Base-by-base conservation (phyloP, 2,113 vertebrate genomes). In the Trogon surrucura region DNA sequence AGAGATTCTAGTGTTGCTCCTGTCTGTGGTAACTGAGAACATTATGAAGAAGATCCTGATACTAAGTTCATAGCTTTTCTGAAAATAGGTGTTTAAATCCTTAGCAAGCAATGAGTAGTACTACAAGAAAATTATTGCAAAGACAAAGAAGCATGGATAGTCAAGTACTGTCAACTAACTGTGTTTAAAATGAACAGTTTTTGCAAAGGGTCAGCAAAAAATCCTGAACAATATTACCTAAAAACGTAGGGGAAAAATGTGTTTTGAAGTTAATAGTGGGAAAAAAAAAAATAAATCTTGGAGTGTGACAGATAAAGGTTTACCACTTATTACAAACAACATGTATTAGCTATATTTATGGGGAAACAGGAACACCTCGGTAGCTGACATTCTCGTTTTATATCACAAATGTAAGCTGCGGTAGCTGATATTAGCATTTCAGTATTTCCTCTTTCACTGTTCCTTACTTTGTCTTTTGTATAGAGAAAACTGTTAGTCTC, bases 281-380 rank as follows among this genome's bases (percentile, higher is more conserved):
- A 2, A 22, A 56, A 25, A 36, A 36, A 36, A 30, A 19, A 23
- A 50, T n/a, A 21, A 10, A 5, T 48, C 12, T 56, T 82, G 16
- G 11, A 66, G 1, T 15, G 6, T 1, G 4, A 9, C 23, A 81
- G 50, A 13, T 58, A 60, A 8, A 13, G 44, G 2, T 44, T 70
- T 85, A 36, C 16, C 16, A 36, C 22, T 65, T 56, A 8, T 53
- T 85, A 18, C 9, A 75, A 70, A 61, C 6, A 36, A 16, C 15
- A 51, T 0, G 1, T 20, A 25, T 32, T 74, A 79, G 2, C 5
- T 54, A 9, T 47, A 13, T 3, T 82, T 32, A 48, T 10, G 5
- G 34, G 25, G 4, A 81, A 71, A 7, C 16, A 80, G 23, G 79
- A 80, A 67, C 18, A 10, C 16, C 23, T 62, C 36, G 36, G 15